These are phyloP conservation scores for Drosophila melanica DNA, from an alignment of 1,140 invertebrate species.

Conservation along the genomic window DNA sequence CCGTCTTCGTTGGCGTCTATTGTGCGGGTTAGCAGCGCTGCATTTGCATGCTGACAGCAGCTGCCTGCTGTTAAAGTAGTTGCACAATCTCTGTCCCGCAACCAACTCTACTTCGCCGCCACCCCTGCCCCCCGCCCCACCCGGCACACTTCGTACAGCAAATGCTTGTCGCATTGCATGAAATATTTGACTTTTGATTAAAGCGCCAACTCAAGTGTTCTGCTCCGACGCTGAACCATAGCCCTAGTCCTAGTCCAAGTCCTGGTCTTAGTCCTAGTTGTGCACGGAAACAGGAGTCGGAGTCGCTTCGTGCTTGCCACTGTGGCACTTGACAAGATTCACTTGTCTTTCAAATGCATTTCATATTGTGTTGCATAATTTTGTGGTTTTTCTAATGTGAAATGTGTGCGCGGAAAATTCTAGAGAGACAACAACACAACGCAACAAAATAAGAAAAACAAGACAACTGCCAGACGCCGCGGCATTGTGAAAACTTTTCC, in stretches of 20 bases:
- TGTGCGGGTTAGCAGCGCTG: conserved; percentile 64
- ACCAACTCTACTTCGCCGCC: conserved; percentile 7
- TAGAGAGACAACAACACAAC: conserved; percentile 27
- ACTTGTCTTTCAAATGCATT: conserved; percentile 81
- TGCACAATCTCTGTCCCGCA: neutral
- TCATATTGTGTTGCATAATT: conserved; percentile 81
- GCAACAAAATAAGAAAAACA: conserved; percentile 10
- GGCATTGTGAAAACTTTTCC: conserved; percentile 54
- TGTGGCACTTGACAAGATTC: conserved; percentile 77
- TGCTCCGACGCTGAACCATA: conserved; percentile 28
- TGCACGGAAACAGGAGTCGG: neutral
- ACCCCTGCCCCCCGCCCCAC: conserved; percentile 25
- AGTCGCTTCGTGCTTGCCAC: conserved; percentile 29
- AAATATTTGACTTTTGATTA: conserved; percentile 83
- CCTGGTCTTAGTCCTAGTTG: neutral
- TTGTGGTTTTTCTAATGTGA: conserved; percentile 75
- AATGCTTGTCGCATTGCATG: conserved; percentile 67
- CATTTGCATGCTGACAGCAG: conserved; percentile 80
- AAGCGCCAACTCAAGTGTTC: conserved; percentile 79
- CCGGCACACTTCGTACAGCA: neutral
- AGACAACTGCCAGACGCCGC: conserved; percentile 16
- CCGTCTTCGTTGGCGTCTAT: conserved; percentile 60
- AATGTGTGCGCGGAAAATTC: conserved; percentile 52
- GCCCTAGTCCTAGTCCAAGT: neutral
- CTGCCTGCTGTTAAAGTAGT: conserved; percentile 59